A percentile compares a stretch with the other conserved stretches of the same genome.
These are phyloP conservation scores for Sorex fumeus DNA, from an alignment of 2,113 vertebrate species.

Conservation along the genomic window DNA sequence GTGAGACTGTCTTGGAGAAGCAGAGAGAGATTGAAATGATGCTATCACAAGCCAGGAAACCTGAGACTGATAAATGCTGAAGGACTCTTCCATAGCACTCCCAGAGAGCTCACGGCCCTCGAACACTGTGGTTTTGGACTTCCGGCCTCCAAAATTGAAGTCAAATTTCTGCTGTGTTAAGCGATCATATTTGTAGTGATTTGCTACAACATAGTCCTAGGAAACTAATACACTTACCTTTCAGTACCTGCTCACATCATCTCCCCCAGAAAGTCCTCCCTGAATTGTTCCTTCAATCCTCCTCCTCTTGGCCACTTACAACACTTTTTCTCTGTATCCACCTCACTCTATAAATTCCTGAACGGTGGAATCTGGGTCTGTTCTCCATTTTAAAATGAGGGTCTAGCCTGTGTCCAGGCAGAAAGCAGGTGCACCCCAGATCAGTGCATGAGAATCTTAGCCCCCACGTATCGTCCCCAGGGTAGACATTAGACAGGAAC, in stretches of 20 bases:
- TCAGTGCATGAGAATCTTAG: not conserved
- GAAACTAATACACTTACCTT: not conserved
- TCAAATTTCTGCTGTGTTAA: not conserved
- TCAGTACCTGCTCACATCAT: not conserved
- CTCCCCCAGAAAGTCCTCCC: constrained; percentile 13
- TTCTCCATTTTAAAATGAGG: not conserved
- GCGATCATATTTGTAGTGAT: not conserved
- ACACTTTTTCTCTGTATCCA: not conserved
- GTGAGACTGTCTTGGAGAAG: not conserved
- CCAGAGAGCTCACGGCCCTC: not conserved
- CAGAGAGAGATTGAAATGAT: not conserved
- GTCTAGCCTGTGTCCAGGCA: not conserved
- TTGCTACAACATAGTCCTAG: not conserved
- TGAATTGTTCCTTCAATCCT: not conserved
- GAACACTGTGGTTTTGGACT: not conserved
- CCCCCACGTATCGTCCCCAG: not conserved
- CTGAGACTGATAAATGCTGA: not conserved
- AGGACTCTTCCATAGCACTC: not conserved
- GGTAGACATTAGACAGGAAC: not conserved
- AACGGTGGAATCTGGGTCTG: not conserved
- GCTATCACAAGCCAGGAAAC: not conserved
- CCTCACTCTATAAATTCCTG: not conserved
- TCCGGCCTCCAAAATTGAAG: not conserved
- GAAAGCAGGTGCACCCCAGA: not conserved
- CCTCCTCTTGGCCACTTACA: not conserved